Conservation (phyloP, 2,797 vertebrate genomes). For the Muscicapa striata region DNA sequence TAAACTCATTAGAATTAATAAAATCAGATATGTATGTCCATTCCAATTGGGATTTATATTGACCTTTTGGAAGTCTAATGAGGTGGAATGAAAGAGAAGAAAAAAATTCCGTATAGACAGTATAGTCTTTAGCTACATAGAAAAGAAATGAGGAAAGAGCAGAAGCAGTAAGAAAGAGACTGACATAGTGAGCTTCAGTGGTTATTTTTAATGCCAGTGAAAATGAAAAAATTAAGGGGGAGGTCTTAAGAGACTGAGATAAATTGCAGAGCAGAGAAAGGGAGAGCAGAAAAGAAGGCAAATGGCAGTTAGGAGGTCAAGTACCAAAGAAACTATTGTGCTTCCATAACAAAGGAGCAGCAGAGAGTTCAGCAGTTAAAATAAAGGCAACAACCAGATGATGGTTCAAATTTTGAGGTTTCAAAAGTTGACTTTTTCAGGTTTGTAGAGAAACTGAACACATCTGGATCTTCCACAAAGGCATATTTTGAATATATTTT, state of each 20-base stretch:
- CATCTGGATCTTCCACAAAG: background rate
- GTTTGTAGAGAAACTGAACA: background rate
- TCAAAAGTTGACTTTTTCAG: background rate
- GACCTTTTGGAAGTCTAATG: conserved; percentile 4
- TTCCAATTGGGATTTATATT: background rate
- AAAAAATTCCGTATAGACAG: background rate
- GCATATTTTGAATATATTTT: background rate
- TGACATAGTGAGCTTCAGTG: background rate
- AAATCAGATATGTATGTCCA: background rate
- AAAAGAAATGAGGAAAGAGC: background rate
- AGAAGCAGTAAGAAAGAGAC: background rate
- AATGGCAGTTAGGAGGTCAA: background rate
- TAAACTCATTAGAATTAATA: background rate
- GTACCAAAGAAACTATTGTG: background rate
- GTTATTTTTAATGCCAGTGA: background rate
- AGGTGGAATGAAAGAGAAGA: background rate
- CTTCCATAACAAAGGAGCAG: background rate
- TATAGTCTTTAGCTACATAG: background rate
- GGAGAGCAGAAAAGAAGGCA: background rate
- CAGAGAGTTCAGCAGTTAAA: background rate
- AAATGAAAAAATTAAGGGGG: background rate
- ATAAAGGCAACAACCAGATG: background rate
- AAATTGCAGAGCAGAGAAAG: background rate
- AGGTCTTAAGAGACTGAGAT: background rate
- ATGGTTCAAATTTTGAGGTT: background rate